Percentiles rank a stretch among this genome's conserved stretches.
These are phyloP conservation scores for Parnassius smintheus DNA, from an alignment of 2,888 invertebrate species.

Conservation along the genomic window DNA sequence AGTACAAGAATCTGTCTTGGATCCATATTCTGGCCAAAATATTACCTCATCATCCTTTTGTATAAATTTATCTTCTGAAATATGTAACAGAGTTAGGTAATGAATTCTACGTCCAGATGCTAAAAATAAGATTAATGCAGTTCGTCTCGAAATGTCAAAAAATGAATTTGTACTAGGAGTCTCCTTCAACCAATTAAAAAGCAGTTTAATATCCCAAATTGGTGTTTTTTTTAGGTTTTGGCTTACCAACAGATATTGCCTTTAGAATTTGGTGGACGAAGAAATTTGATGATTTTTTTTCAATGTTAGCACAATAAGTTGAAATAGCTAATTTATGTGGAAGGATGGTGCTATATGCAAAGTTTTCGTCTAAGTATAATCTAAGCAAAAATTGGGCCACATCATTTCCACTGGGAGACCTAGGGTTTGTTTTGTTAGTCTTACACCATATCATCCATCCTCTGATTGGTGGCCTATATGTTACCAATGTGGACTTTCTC, in stretches of 20 bases:
- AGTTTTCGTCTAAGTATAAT: constrained; percentile 4
- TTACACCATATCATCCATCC: constrained; percentile 8
- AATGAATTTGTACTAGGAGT: constrained; percentile 4
- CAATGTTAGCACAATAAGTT: constrained; percentile 16
- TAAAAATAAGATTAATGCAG: constrained; percentile 21
- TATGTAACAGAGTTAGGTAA: too few relatives aligned
- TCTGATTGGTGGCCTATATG: constrained; percentile 16
- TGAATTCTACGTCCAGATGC: constrained; percentile 23
- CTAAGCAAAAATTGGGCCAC: background rate
- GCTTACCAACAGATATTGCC: constrained; percentile 23
- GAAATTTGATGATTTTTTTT: constrained; percentile 7
- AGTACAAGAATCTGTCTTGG: too few relatives aligned
- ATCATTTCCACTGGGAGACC: too few relatives aligned
- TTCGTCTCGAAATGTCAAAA: constrained; percentile 23
- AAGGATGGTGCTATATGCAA: constrained; percentile 19
- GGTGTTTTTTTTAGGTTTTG: constrained; percentile 13
- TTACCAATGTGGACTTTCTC: constrained; percentile 32
- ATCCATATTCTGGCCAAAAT: too few relatives aligned
- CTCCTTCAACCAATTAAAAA: constrained; percentile 15
- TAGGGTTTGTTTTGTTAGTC: too few relatives aligned
- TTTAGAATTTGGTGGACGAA: constrained; percentile 21
- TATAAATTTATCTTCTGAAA: too few relatives aligned
- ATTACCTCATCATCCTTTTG: too few relatives aligned
- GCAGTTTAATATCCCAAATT: constrained; percentile 23
- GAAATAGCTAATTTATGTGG: constrained; percentile 27